Base-by-base conservation (phyloP, 2,888 invertebrate species). In the Uloborus plumipes region DNA sequence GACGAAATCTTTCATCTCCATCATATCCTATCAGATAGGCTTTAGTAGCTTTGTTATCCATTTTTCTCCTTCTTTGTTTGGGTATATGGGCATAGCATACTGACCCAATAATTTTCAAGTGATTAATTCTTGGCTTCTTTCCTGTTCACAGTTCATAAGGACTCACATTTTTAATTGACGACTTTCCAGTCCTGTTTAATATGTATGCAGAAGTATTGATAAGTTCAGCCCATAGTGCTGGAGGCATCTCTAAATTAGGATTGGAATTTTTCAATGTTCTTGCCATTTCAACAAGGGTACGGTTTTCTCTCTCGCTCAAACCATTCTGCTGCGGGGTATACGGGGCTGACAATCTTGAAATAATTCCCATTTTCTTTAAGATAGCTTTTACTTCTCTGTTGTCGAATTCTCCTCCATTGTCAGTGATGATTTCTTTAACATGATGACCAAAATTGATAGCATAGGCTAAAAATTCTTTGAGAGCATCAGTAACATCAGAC, bases 321-420 rank as follows among this genome's bases (percentile, higher is more conserved):
- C 84, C 85, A 79, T 84, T 84, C 61, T 86, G 85, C 58, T 84
- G 80, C 11, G 78, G 81, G 0, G 67, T 85, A 18, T 84, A 76
- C 2, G 85, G 81, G 7, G 85, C 77, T 9, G 85, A 85, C 0
- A 76, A 20, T 55, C 80, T 47, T 58, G 84, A 78, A 2, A 18
- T 15, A 4, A 86, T 85, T n/a, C 82, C 84, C 2, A 75, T 22
- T 16, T 66, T 51, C 7, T 39, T 51, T 6, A 85, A 72, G 22
- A 78, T 72, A 4, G 2, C n/a, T 6, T 50, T 26, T 14, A 85
- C 26, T 14, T 75, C 39, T 20, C 71, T 31, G n/a, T 77, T 85
- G 18, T 61, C 70, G 65, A 78, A 85, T 47, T 84, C 80, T 0
- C 70, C 73, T 14, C 80, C 80, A 55, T 84, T 80, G 31, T 82